Percentiles rank a stretch among this genome's conserved stretches.
phyloP scores from a whole-genome alignment of 2,113 vertebrate genomes.

The Theropithecus gelada region DNA sequence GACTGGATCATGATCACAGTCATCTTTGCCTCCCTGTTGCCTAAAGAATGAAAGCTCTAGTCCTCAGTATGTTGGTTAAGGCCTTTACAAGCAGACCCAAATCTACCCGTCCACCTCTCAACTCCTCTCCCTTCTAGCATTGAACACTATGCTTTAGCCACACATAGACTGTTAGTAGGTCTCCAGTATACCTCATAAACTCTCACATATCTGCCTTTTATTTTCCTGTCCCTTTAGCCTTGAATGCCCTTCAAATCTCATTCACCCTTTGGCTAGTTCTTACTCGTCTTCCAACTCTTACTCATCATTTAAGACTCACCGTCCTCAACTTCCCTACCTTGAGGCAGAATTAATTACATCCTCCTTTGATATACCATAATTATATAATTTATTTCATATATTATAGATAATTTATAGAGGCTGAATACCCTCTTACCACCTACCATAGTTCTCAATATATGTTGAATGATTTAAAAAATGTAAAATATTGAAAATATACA shows the following conservation, averaged over 20 bases:
- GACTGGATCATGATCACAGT: background rate
- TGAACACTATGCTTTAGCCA: background rate
- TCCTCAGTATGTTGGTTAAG: background rate
- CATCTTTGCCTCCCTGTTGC: background rate
- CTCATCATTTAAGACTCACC: constrained; percentile 33
- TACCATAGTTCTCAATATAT: background rate
- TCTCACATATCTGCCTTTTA: background rate
- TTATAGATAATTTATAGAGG: background rate
- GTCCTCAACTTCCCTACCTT: constrained; percentile 22
- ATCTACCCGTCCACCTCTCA: background rate
- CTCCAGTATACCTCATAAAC: background rate
- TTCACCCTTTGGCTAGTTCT: background rate
- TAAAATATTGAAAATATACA: constrained; percentile 1
- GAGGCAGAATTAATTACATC: constrained; percentile 33
- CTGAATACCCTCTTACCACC: background rate
- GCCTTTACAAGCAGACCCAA: background rate
- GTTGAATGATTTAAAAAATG: background rate
- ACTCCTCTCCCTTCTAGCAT: background rate
- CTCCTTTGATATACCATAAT: background rate
- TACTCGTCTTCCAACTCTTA: constrained; percentile 47
- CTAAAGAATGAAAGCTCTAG: background rate
- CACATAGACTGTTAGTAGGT: background rate
- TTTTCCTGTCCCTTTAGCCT: background rate
- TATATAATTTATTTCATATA: background rate
- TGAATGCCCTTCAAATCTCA: background rate